These are phyloP conservation scores for Oreochromis tanganicae DNA, from an alignment of 2,113 vertebrate species.

Conservation along the genomic window DNA sequence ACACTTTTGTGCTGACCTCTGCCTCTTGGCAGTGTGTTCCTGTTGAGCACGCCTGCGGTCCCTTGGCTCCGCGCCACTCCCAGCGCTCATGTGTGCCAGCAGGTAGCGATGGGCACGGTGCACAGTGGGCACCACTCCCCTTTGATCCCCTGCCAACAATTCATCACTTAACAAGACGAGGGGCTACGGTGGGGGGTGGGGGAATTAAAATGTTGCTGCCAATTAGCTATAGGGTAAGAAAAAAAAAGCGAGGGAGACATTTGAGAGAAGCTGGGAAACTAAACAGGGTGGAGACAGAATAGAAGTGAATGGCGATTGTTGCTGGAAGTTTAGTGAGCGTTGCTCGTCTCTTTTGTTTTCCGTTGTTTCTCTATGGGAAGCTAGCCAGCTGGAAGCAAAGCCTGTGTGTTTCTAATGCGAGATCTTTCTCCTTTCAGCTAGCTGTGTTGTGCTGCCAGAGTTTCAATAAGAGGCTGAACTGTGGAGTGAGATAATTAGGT, in stretches of 20 bases:
- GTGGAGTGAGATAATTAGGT: constrained; percentile 39
- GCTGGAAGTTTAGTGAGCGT: constrained; percentile 36
- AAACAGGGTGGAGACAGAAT: constrained; percentile 63
- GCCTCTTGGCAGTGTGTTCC: constrained; percentile 73
- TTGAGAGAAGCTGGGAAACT: constrained; percentile 14
- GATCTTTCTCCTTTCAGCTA: constrained; percentile 11
- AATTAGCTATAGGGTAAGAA: constrained; percentile 63
- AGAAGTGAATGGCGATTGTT: constrained; percentile 29
- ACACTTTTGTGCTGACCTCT: constrained; percentile 75
- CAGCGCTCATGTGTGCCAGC: constrained; percentile 76
- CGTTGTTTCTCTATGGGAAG: constrained; percentile 37
- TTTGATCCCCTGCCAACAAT: constrained; percentile 90
- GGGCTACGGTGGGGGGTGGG: constrained; percentile 31
- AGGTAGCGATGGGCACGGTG: constrained; percentile 77
- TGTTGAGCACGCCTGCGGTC: constrained; percentile 67
- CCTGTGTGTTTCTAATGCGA: constrained; percentile 13
- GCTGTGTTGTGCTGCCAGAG: constrained; percentile 12
- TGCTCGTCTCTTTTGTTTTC: constrained; percentile 33
- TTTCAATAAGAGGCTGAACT: constrained; percentile 34
- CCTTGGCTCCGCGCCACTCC: constrained; percentile 75
- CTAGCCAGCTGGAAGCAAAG: constrained; percentile 45
- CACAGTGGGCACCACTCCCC: constrained; percentile 57
- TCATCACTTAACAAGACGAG: constrained; percentile 85
- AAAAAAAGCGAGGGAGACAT: neutral
- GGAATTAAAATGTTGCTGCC: constrained; percentile 55